Percentiles rank a stretch among this genome's conserved stretches.
Conservation (phyloP, 92 coral and sea anemone species). For the Palythoa grandiflora region DNA sequence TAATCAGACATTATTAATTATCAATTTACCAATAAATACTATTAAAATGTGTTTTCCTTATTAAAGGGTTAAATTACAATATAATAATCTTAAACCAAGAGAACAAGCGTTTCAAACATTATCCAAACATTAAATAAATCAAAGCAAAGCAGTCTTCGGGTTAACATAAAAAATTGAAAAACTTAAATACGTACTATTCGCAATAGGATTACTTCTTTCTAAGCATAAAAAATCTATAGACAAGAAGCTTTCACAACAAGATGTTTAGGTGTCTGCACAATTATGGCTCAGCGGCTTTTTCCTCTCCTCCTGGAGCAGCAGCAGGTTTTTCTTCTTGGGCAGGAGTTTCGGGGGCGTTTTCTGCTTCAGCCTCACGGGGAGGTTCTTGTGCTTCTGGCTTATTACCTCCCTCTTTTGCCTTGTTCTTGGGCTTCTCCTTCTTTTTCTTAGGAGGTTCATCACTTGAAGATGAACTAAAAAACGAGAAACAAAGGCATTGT, state of each 20-base stretch:
- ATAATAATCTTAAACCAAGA: too few relatives aligned
- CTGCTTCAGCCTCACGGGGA: constrained; percentile 6
- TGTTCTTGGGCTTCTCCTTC: constrained; percentile 19
- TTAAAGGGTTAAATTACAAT: too few relatives aligned
- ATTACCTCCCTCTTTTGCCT: constrained; percentile 10
- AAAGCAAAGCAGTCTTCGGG: too few relatives aligned
- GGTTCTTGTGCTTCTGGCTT: constrained; percentile 4
- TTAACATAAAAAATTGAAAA: too few relatives aligned
- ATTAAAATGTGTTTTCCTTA: too few relatives aligned
- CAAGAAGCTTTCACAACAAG: neutral
- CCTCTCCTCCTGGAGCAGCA: neutral
- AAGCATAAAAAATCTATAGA: too few relatives aligned
- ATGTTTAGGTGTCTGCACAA: neutral
- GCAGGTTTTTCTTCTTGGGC: neutral
- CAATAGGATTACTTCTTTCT: too few relatives aligned
- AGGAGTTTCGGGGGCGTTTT: neutral
- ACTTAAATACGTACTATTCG: too few relatives aligned
- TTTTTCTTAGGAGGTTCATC: constrained; percentile 28
- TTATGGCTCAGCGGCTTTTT: constrained; percentile 23
- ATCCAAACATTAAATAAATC: too few relatives aligned
- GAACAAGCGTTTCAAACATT: too few relatives aligned
- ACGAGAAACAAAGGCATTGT: neutral
- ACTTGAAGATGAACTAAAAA: constrained; percentile 31
- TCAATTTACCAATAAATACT: too few relatives aligned
- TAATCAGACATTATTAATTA: too few relatives aligned